Evolutionary conservation across 1,140 invertebrate species (phyloP), one percentile per base, ranked within the genome.

Genomic region (Ephestia elutella): DNA sequence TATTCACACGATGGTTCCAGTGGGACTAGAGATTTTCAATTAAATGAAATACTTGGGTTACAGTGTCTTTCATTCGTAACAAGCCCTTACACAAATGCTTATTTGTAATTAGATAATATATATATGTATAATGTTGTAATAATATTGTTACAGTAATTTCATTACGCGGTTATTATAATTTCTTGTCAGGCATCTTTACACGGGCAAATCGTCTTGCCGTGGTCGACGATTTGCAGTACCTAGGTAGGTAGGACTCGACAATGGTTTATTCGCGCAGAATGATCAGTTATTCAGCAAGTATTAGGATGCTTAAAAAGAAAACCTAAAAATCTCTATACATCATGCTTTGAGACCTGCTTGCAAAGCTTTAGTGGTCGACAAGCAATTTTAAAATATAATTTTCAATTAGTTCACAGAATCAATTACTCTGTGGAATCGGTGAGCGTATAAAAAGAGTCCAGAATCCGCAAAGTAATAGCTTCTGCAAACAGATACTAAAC

Each of bases 1-100:
- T 80, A 78, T 71, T 78, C 81, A 76, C 80, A 87, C 86, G 86
- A 88, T 88, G 86, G 86, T 81, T 78, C 80, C 86, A 87, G 82
- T 86, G 86, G 82, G 86, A 88, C 86, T 88, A 88, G 84, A 88
- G 83, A 88, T 85, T 86, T 84, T 87, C 65, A 78, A 80, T 80
- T 81, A 78, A 82, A n/a, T n/a, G n/a, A n/a, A n/a, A 82, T 80
- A 78, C 75, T 80, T 78, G 82, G 86, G 78, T 88, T 84, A 84
- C 82, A 84, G 82, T 86, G 82, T 84, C 74, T 84, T 78, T 82
- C 78, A 84, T 73, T 86, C 74, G 80, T 86, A 88, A 88, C 86
- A 86, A 86, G 83, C 83, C 83, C 82, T 86, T 88, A 87, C 78
- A 88, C 82, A 78, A 86, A 86, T 86, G 86, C 82, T 79, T 88